These are phyloP conservation scores for Mnemiopsis leidyi DNA, from an alignment of 37 sponge, comb jelly and placozoan genomes.

Conservation along the genomic window DNA sequence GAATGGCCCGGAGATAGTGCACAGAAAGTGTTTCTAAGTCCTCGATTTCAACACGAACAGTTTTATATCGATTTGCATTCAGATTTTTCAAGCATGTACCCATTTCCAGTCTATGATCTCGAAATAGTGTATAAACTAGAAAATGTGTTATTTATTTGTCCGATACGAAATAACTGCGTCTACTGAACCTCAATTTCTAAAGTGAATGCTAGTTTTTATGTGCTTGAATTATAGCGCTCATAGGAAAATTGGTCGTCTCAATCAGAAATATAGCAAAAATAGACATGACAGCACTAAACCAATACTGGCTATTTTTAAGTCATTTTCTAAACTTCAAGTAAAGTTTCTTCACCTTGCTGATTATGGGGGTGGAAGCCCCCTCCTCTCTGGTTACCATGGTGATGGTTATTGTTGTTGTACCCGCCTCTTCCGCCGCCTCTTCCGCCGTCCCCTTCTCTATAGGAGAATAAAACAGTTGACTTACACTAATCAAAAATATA, in stretches of 20 bases:
- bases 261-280: too few relatives aligned
- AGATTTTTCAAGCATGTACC: neutral
- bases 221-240: too few relatives aligned
- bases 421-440: constrained; percentile 3
- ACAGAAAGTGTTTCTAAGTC: neutral
- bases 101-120: neutral
- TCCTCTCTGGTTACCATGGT: neutral
- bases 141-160: too few relatives aligned
- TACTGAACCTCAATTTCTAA: too few relatives aligned
- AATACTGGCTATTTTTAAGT: too few relatives aligned
- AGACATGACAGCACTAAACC: too few relatives aligned
- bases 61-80: neutral
- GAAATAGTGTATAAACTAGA: too few relatives aligned
- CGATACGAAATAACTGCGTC: too few relatives aligned
- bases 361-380: neutral
- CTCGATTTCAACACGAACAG: neutral
- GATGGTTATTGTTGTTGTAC: neutral
- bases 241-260: too few relatives aligned
- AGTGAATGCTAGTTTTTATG: too few relatives aligned
- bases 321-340: too few relatives aligned
- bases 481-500: neutral
- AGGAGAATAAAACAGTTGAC: neutral
- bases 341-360: too few relatives aligned
- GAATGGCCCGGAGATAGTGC: neutral
- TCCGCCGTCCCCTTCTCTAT: neutral